Conservation (phyloP, 2,797 vertebrate genomes). For the Crocodylus rhombifer region DNA sequence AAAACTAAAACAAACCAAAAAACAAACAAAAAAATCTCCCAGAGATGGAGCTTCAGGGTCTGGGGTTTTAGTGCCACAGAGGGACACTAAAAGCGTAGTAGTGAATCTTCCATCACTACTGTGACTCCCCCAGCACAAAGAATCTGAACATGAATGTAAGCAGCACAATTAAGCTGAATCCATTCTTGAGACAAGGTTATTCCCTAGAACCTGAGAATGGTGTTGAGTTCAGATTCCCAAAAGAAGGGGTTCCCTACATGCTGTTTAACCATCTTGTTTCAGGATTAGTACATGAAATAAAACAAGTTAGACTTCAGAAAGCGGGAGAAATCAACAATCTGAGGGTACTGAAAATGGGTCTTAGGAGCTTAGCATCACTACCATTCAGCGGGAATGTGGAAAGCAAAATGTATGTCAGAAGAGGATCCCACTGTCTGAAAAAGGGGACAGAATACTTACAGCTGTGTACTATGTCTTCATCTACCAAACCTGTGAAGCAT, state of each 20-base stretch:
- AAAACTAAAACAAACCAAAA: no score
- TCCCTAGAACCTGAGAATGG: not conserved
- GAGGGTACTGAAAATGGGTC: not conserved
- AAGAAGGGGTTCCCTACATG: not conserved
- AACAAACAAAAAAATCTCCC: not conserved
- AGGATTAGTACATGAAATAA: not conserved
- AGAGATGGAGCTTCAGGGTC: not conserved
- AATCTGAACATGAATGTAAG: not conserved
- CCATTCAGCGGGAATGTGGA: no score
- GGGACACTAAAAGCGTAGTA: no score
- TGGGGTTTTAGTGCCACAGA: not conserved
- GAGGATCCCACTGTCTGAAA: not conserved
- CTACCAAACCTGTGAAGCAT: rapidly evolving
- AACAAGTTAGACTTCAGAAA: not conserved
- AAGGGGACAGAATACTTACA: rapidly evolving
- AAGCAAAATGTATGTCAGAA: not conserved
- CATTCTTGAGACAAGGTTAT: not conserved
- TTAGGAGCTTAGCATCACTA: rapidly evolving
- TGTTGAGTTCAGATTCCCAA: not conserved
- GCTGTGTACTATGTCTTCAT: rapidly evolving
- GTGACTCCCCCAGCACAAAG: not conserved
- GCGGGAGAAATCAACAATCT: not conserved
- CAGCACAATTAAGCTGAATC: no score
- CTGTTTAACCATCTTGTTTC: not conserved
- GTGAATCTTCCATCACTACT: not conserved